Evolutionary conservation across 1,140 invertebrate genomes (phyloP), one percentile per base, ranked within the genome.

Genomic region (Theocolax elegans): DNA sequence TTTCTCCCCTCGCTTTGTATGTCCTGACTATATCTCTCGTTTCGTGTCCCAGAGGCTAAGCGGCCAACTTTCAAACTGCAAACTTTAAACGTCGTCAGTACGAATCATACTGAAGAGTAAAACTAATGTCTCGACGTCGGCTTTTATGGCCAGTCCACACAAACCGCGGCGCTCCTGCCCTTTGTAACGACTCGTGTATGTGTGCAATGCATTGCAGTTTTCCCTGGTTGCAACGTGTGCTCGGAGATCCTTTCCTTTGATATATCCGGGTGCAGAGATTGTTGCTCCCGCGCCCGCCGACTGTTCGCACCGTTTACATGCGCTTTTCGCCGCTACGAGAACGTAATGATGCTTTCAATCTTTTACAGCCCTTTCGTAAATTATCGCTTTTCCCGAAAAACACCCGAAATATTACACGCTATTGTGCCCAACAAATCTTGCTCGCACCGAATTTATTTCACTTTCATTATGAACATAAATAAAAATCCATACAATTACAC

Each of bases 161-260:
- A 31, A 54, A 54, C 29, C n/a, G 27, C 53, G 29, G 15, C 53
- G n/a, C n/a, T n/a, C n/a, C n/a, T 59, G 35, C 35, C 31, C 17
- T 31, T 38, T 31, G 17, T 13, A 17, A 17, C 3, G 25, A 25
- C 19, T 25, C 17, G 12, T 17, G 19, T 27, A 3, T 15, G 17
- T 27, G 40, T 27, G 25, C 6, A n/a, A 12, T 17, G 23, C 40
- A 12, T 53, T 29, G 49, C n/a, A n/a, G n/a, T n/a, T n/a, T 17
- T 53, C 27, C 27, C 13, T 42, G 17, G 2, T 58, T 17, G 9
- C 6, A 21, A 27, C 38, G 56, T 8, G 53, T 29, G 17, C 8
- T 27, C 19, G 35, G 35, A 46, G 59, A 62, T 46, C 59, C 59
- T 44, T 62, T 62, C 25, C 17, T 62, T 62, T 46, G 59, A 62